Percentiles rank a stretch among this genome's conserved stretches.
phyloP scores from a whole-genome alignment of 2,888 invertebrate species.

The Andricus quercusramuli region DNA sequence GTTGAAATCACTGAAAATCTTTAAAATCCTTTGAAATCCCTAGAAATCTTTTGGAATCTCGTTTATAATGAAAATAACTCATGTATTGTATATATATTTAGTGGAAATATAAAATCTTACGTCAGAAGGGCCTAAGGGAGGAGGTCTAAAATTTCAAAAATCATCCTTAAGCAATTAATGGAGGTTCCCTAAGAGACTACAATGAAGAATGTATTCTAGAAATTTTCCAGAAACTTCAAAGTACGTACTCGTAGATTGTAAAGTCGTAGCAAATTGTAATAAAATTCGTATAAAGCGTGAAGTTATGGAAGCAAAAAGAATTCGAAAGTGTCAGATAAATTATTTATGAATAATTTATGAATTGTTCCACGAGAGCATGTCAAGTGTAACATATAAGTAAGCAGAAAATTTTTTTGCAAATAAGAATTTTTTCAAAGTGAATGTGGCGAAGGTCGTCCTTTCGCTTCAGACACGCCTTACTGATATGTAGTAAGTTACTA shows the following conservation, averaged over 20 bases:
- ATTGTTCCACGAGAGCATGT: conserved; percentile 1
- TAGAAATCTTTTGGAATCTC: no score
- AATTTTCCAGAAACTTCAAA: conserved; percentile 19
- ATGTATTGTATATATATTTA: no score
- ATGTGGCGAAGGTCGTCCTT: conserved; percentile 33
- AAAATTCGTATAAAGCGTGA: conserved; percentile 32
- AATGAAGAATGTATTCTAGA: background rate
- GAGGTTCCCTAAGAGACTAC: background rate
- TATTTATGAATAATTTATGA: conserved; percentile 41
- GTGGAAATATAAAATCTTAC: no score
- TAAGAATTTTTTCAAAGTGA: conserved; percentile 1
- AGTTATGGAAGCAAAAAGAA: conserved; percentile 22
- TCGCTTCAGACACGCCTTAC: conserved; percentile 30
- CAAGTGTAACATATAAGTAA: conserved; percentile 33
- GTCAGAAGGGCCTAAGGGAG: no score
- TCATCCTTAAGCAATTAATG: no score
- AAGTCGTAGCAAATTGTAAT: conserved; percentile 7
- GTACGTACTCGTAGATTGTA: background rate
- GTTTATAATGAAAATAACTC: no score
- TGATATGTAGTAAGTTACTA: background rate
- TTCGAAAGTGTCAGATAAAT: conserved; percentile 27
- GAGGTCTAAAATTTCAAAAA: no score
- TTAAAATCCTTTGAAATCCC: no score
- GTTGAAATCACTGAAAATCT: no score
- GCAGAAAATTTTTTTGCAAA: background rate